Evolutionary conservation across 2,797 vertebrate genomes (phyloP).

Genomic region (Mus spretus): DNA sequence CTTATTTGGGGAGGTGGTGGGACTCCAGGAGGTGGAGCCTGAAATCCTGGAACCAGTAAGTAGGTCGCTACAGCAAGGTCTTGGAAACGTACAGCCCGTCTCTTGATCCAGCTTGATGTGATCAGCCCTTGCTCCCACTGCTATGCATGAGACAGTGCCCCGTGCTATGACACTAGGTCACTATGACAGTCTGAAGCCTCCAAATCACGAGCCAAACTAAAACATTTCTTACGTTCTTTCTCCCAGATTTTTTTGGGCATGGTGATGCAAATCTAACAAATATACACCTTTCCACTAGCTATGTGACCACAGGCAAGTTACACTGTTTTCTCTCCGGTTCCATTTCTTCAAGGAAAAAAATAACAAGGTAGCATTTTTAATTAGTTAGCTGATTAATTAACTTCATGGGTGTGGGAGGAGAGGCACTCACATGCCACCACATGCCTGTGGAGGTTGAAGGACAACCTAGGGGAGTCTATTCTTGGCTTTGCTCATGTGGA

Average conservation of each 20-base stretch:
- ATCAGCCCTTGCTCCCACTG: not conserved
- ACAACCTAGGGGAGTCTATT: not conserved
- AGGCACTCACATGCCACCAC: not conserved
- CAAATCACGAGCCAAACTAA: not conserved
- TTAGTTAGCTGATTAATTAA: not conserved
- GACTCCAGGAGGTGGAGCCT: not conserved
- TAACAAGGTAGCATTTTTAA: not conserved
- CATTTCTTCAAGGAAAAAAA: not conserved
- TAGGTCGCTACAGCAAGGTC: too few species aligned
- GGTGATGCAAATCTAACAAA: not conserved
- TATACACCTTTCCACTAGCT: not conserved
- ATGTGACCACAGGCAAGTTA: not conserved
- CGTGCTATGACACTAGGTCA: not conserved
- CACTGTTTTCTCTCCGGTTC: conserved; percentile 5
- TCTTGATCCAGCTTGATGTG: not conserved
- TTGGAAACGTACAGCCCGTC: not conserved
- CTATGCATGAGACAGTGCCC: not conserved
- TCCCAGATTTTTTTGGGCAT: not conserved
- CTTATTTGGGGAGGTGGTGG: not conserved
- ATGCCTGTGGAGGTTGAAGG: not conserved
- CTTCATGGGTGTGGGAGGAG: not conserved
- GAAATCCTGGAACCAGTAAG: not conserved
- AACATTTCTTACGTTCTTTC: not conserved
- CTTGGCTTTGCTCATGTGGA: not conserved
- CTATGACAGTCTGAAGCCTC: not conserved